Conservation (phyloP, 2,888 invertebrate genomes). For the Dyspetes luteomarginatus region DNA sequence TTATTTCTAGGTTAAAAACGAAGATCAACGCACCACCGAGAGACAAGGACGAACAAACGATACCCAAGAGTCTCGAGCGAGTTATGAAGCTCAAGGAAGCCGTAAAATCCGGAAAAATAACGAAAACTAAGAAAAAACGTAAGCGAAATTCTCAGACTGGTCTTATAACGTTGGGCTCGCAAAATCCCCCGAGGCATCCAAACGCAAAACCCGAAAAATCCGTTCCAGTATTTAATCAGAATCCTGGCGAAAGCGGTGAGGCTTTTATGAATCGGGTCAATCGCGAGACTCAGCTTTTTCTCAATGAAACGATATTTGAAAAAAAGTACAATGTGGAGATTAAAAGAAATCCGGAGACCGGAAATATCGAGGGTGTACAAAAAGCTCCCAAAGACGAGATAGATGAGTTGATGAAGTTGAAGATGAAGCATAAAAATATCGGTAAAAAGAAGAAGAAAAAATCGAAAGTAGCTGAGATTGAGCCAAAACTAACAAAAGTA, state of each 20-base stretch:
- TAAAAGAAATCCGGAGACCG: constrained; percentile 85
- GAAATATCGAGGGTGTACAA: constrained; percentile 82
- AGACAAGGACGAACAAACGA: constrained; percentile 89
- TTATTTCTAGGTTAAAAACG: constrained; percentile 86
- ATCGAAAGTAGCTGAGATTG: constrained; percentile 53
- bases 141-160: constrained; percentile 74
- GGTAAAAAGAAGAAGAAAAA: constrained; percentile 80
- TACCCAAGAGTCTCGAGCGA: constrained; percentile 88
- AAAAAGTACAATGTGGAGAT: constrained; percentile 87
- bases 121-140: constrained; percentile 79
- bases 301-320: constrained; percentile 87
- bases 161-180: constrained; percentile 76
- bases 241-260: constrained; percentile 87
- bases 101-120: constrained; percentile 82
- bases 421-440: constrained; percentile 79
- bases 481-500: constrained; percentile 83
- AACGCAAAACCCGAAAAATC: constrained; percentile 83
- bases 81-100: constrained; percentile 86
- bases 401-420: constrained; percentile 83
- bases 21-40: constrained; percentile 91
- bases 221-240: constrained; percentile 85
- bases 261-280: constrained; percentile 88
- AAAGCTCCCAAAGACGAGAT: constrained; percentile 85
- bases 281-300: constrained; percentile 86
- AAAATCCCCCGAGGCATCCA: constrained; percentile 63